Conservation (phyloP, 2,797 vertebrate species). For the Phoeniculus purpureus region DNA sequence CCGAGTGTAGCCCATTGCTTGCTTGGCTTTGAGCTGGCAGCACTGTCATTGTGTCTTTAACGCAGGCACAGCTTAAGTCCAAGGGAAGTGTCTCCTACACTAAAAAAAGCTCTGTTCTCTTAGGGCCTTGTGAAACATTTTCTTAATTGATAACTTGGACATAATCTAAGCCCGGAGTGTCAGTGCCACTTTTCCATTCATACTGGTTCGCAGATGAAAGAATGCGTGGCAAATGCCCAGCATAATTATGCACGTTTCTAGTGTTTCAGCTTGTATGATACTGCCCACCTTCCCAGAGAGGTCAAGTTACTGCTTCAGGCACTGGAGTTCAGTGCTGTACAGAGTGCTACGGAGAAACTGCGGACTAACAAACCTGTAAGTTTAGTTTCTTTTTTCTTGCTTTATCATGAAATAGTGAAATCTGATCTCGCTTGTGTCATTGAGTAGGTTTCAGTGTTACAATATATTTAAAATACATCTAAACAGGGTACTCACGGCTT, state of each 20-base stretch:
- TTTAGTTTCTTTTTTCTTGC: neutral
- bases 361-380: slow-evolving; percentile 35
- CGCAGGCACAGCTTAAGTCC: neutral
- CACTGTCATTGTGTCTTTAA: neutral
- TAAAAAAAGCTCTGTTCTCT: neutral
- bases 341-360: neutral
- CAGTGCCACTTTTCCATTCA: slow-evolving; percentile 56
- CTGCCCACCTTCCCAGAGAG: slow-evolving; percentile 68
- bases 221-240: slow-evolving; percentile 51
- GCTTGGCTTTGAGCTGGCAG: neutral
- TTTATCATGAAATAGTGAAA: neutral
- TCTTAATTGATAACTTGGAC: neutral
- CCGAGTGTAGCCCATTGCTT: neutral
- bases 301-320: slow-evolving; percentile 67
- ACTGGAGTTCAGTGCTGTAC: slow-evolving; percentile 34
- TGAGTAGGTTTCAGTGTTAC: neutral
- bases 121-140: neutral
- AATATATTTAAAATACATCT: neutral
- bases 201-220: slow-evolving; percentile 49
- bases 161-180: slow-evolving; percentile 18
- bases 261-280: slow-evolving; percentile 69
- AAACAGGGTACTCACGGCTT: neutral
- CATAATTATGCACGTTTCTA: slow-evolving; percentile 71
- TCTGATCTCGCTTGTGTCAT: neutral
- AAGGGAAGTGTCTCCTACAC: neutral